Percentiles rank a stretch among this genome's conserved stretches.
phyloP scores from a whole-genome alignment of 35 echinoderm and acorn worm genomes.

The Ophiothrix spiculata region DNA sequence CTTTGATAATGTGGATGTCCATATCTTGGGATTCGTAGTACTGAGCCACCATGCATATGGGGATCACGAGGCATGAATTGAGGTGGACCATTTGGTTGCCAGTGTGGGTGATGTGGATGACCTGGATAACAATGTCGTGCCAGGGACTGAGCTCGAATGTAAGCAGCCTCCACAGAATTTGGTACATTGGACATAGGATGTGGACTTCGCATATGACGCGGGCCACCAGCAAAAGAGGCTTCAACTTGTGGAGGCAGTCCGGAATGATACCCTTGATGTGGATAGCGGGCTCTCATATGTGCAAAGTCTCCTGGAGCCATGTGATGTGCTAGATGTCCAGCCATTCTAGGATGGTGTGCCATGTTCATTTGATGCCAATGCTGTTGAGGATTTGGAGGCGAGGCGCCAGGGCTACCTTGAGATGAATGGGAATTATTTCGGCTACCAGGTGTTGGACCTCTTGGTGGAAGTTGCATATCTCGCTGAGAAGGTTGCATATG shows the following conservation, averaged over 20 bases:
- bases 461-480: not conserved
- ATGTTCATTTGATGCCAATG: not conserved
- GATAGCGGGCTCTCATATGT: not conserved
- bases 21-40: not conserved
- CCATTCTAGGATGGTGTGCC: not conserved
- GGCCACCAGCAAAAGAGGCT: not conserved
- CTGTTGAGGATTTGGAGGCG: not conserved
- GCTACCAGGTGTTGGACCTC: not conserved
- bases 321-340: not conserved
- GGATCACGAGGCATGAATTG: not conserved
- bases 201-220: not conserved
- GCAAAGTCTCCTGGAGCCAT: not conserved
- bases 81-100: not conserved
- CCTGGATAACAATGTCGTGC: not conserved
- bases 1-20: not conserved
- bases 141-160: not conserved
- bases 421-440: not conserved
- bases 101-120: not conserved
- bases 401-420: not conserved
- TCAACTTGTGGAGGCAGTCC: not conserved
- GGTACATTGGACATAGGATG: not conserved
- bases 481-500: not conserved
- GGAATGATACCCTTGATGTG: not conserved
- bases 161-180: not conserved
- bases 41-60: not conserved